Conservation (phyloP, 2,888 invertebrate genomes). For the Brassicogethes aeneus region DNA sequence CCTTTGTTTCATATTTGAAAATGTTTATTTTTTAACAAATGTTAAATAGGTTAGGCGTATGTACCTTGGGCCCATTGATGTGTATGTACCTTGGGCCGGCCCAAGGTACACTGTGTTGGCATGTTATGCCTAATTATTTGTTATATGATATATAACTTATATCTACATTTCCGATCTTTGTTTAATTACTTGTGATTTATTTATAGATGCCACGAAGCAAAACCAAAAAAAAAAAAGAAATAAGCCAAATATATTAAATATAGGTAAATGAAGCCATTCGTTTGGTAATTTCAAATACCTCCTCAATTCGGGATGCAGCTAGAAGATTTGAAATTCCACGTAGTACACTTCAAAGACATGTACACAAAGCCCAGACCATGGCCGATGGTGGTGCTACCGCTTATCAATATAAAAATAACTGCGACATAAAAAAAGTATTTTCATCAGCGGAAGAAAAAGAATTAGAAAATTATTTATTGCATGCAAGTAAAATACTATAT, state of each 20-base stretch:
- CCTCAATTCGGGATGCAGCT: neutral
- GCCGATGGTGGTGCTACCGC: neutral
- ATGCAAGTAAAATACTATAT: neutral
- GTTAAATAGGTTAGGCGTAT: neutral
- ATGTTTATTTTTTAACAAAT: constrained; percentile 1
- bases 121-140: neutral
- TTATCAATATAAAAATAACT: neutral
- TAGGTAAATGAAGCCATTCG: constrained; percentile 1
- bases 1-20: neutral
- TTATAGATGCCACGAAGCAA: neutral
- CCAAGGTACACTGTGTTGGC: neutral
- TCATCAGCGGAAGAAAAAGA: neutral
- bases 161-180: neutral
- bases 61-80: neutral
- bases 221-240: neutral
- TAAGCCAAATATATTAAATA: neutral
- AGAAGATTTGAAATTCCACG: constrained; percentile 1
- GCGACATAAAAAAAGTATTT: constrained; percentile 1
- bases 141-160: too few species aligned
- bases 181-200: neutral
- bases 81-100: neutral
- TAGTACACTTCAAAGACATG: constrained; percentile 1
- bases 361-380: neutral
- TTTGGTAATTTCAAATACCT: constrained; percentile 1
- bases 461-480: neutral